Conservation (phyloP, 2,113 vertebrate species). For the Dipodomys spectabilis region DNA sequence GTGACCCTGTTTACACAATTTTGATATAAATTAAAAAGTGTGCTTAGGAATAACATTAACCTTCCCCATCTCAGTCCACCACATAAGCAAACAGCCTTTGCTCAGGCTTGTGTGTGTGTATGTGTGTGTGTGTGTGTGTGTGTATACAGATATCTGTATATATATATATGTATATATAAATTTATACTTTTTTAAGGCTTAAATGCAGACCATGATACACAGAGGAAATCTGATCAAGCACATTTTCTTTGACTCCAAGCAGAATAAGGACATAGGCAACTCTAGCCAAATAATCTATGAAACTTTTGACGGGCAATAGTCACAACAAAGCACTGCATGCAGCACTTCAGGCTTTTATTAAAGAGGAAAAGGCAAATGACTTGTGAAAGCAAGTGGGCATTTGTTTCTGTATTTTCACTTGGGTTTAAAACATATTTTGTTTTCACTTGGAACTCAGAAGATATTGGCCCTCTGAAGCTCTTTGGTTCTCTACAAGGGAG, state of each 20-base stretch:
- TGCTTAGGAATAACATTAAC: constrained; percentile 92
- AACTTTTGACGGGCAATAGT: constrained; percentile 24
- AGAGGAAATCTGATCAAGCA: constrained; percentile 89
- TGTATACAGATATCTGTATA: too few species aligned
- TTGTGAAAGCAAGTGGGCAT: constrained; percentile 1
- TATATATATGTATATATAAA: too few species aligned
- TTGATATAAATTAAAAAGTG: constrained; percentile 93
- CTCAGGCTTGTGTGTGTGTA: constrained; percentile 82
- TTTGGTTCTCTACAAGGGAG: neutral
- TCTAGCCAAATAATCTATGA: constrained; percentile 54
- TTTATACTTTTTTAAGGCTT: constrained; percentile 80
- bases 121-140: too few species aligned
- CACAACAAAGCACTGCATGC: neutral
- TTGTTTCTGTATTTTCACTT: neutral
- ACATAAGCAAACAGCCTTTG: constrained; percentile 88
- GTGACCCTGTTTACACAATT: constrained; percentile 92
- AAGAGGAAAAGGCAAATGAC: constrained; percentile 40
- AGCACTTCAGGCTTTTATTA: constrained; percentile 47
- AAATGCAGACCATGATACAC: constrained; percentile 87
- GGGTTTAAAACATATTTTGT: constrained; percentile 20
- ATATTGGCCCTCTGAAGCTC: neutral
- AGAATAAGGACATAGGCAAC: constrained; percentile 84
- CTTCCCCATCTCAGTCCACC: constrained; percentile 92
- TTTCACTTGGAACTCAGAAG: constrained; percentile 39
- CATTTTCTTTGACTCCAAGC: constrained; percentile 84